A percentile compares a stretch with the other conserved stretches of the same genome.
These are phyloP conservation scores for Cheiracanthium punctorium DNA, from an alignment of 2,888 invertebrate species.

Conservation along the genomic window DNA sequence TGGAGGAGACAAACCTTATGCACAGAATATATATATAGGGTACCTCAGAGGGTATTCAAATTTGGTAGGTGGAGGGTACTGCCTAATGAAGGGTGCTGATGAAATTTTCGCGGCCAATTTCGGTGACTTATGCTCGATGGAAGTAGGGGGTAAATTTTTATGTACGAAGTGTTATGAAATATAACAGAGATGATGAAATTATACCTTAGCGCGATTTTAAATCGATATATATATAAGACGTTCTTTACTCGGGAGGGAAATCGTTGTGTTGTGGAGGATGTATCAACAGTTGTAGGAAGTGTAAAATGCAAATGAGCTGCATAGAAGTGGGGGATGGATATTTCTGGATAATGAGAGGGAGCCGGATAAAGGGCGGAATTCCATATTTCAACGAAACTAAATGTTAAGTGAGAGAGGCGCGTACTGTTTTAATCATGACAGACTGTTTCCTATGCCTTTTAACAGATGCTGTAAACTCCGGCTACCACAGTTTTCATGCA, in stretches of 20 bases:
- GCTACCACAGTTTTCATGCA: too few species aligned
- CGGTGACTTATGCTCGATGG: not conserved
- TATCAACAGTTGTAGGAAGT: too few species aligned
- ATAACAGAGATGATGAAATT: not conserved
- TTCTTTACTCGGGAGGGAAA: not conserved
- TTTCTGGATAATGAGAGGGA: too few species aligned
- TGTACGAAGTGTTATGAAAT: not conserved
- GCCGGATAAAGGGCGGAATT: too few species aligned
- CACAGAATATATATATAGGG: not conserved
- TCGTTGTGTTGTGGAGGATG: too few species aligned
- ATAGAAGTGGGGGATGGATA: too few species aligned
- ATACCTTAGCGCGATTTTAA: not conserved
- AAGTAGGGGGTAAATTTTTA: not conserved
- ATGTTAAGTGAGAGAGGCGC: too few species aligned
- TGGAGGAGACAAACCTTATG: not conserved
- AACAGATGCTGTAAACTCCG: too few species aligned
- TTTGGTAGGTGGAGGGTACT: not conserved
- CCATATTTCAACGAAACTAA: too few species aligned
- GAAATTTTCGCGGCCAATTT: not conserved
- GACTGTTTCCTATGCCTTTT: too few species aligned
- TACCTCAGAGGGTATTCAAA: not conserved
- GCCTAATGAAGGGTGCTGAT: slow-evolving; percentile 1
- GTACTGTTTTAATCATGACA: too few species aligned
- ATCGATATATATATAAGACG: not conserved
- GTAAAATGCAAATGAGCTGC: too few species aligned